Percentiles rank a stretch among this genome's conserved stretches.
Conservation (phyloP, 92 coral and sea anemone species). For the Porites divaricata region DNA sequence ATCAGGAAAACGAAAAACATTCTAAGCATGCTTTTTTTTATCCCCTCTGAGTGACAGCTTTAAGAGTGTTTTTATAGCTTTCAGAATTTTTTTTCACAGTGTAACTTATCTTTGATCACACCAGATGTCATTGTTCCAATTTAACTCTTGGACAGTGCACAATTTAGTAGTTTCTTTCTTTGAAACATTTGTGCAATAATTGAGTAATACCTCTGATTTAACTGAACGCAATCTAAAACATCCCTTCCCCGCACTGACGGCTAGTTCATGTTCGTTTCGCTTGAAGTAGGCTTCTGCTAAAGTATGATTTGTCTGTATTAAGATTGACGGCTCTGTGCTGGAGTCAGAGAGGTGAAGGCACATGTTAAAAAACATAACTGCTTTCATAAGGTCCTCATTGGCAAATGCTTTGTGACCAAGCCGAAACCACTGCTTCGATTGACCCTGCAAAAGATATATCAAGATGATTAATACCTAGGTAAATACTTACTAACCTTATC, state of each 20-base stretch:
- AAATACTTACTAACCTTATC: no score
- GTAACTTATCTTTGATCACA: no score
- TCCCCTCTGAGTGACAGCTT: no score
- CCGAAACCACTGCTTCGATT: constrained; percentile 44
- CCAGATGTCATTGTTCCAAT: no score
- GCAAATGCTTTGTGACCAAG: constrained; percentile 56
- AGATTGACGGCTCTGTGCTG: constrained; percentile 38
- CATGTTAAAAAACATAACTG: constrained; percentile 54
- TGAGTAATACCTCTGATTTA: constrained; percentile 72
- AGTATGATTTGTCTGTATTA: constrained; percentile 37
- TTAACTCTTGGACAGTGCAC: no score
- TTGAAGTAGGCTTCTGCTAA: constrained; percentile 52
- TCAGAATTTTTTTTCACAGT: no score
- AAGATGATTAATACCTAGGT: no score
- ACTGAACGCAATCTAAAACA: constrained; percentile 62
- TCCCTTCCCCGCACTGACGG: constrained; percentile 45
- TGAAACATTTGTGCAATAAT: no score
- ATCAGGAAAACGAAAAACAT: no score
- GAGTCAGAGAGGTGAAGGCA: constrained; percentile 66
- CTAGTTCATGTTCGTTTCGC: constrained; percentile 24
- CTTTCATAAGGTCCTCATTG: constrained; percentile 35
- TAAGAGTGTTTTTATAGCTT: no score
- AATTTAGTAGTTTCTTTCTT: no score
- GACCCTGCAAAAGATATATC: constrained; percentile 21
- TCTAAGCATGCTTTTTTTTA: no score